These are phyloP conservation scores for Parauchenoglanis punctatus DNA, from an alignment of 2,797 vertebrate species.

Conservation along the genomic window DNA sequence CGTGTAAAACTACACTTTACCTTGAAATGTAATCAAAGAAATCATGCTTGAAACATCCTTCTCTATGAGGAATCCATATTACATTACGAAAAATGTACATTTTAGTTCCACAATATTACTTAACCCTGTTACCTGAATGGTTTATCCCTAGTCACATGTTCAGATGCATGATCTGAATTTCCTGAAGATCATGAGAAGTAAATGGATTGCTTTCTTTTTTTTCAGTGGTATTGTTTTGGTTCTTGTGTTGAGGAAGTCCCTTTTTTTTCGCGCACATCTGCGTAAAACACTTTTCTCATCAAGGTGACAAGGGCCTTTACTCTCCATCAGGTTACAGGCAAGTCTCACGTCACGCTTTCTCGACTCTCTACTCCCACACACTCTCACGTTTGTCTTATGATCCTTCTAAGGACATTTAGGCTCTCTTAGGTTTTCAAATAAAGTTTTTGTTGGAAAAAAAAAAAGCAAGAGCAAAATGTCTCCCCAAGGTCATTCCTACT, in stretches of 20 bases:
- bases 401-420: not conserved
- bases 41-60: not conserved
- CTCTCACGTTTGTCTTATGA: not conserved
- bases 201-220: not conserved
- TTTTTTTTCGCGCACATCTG: constrained; percentile 22
- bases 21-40: not conserved
- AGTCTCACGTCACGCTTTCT: constrained; percentile 56
- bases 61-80: not conserved
- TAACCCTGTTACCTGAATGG: not conserved
- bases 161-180: not conserved
- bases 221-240: constrained; percentile 6
- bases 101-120: not conserved
- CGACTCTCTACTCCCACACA: not conserved
- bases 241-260: constrained; percentile 38
- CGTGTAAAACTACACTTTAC: not conserved
- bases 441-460: not conserved
- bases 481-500: not conserved
- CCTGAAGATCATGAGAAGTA: not conserved
- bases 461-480: not conserved
- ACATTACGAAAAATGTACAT: not conserved
- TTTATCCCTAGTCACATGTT: too few relatives aligned
- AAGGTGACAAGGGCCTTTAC: constrained; percentile 60
- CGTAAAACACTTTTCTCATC: constrained; percentile 61
- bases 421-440: not conserved
- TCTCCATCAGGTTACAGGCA: constrained; percentile 62